A percentile compares a stretch with the other conserved stretches of the same genome.
phyloP scores from a whole-genome alignment of 2,888 invertebrate genomes.

The Pristionchus exspectatus region DNA sequence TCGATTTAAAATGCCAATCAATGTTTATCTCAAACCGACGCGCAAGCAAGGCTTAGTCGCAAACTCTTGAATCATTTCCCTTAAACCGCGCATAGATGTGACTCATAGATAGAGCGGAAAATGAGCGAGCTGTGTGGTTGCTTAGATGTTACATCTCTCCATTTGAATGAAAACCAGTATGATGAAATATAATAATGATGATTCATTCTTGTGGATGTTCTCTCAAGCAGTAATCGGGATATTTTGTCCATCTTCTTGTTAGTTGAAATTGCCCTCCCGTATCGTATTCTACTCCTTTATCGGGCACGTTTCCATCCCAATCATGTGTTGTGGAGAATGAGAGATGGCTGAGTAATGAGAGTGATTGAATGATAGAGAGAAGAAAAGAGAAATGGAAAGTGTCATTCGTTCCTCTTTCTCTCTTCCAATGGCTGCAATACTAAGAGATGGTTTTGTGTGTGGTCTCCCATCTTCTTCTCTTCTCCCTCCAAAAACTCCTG shows the following conservation, averaged over 20 bases:
- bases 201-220: neutral
- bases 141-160: too few species aligned
- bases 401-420: neutral
- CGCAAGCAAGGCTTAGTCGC: too few species aligned
- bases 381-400: slow-evolving; percentile 19
- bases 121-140: too few species aligned
- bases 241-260: neutral
- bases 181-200: too few species aligned
- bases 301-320: neutral
- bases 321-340: slow-evolving; percentile 17
- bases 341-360: slow-evolving; percentile 29
- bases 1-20: neutral
- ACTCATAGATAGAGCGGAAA: too few species aligned
- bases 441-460: slow-evolving; percentile 26
- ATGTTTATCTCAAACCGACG: neutral
- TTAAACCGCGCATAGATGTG: too few species aligned
- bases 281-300: neutral
- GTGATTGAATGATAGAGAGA: slow-evolving; percentile 35
- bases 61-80: too few species aligned
- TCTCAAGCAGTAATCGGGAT: neutral
- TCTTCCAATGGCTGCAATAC: slow-evolving; percentile 16
- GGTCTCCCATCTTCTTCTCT: neutral
- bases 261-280: neutral
- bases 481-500: neutral
- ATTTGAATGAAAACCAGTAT: too few species aligned